Evolutionary conservation across 2,888 invertebrate species (phyloP).

Genomic region (Hydraecia micacea): DNA sequence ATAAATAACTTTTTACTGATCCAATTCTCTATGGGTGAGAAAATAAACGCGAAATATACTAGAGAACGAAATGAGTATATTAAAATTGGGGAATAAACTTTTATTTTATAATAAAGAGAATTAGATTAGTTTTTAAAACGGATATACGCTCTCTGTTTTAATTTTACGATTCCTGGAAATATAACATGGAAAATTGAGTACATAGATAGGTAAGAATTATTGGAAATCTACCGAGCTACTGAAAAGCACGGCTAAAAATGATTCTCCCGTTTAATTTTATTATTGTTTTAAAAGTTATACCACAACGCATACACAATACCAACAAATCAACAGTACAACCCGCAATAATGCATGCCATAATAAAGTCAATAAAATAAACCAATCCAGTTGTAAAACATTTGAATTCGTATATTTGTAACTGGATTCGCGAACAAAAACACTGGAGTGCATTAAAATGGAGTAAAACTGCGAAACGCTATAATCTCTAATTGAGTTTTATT

Average conservation of each 20-base stretch:
- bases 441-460: slow-evolving; percentile 70
- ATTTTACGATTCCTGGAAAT: background rate
- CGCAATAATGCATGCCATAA: slow-evolving; percentile 41
- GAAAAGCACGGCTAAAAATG: background rate
- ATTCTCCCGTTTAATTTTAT: slow-evolving; percentile 1
- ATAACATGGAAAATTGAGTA: background rate
- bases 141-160: background rate
- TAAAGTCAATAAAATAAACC: slow-evolving; percentile 49
- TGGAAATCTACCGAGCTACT: background rate
- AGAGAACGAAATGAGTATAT: slow-evolving; percentile 10
- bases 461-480: slow-evolving; percentile 73
- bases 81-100: slow-evolving; percentile 11
- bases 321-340: slow-evolving; percentile 29
- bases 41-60: slow-evolving; percentile 16
- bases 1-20: slow-evolving; percentile 39
- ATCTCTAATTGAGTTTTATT: slow-evolving; percentile 80
- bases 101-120: slow-evolving; percentile 3
- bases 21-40: slow-evolving; percentile 13
- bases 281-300: slow-evolving; percentile 43
- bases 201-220: background rate
- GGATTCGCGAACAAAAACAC: slow-evolving; percentile 70
- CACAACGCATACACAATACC: slow-evolving; percentile 8
- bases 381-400: slow-evolving; percentile 62
- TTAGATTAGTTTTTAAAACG: slow-evolving; percentile 15
- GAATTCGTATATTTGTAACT: slow-evolving; percentile 62